Evolutionary conservation across 2,113 vertebrate species (phyloP), one percentile per base, ranked within the genome.

Genomic region (Strix aluco): DNA sequence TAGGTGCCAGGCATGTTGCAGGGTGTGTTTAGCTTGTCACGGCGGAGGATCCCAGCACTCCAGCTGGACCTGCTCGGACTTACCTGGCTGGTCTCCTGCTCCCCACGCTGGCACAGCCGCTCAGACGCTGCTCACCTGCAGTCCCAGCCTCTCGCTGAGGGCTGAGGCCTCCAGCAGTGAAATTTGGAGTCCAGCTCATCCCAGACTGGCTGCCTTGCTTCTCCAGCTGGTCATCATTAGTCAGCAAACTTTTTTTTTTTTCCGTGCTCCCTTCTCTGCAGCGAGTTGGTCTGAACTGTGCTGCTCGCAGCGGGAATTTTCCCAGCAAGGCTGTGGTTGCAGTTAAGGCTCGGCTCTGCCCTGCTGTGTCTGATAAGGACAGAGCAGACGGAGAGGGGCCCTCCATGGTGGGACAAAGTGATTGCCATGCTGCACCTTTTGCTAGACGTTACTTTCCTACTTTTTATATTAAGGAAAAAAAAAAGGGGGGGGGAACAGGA

Each of bases 401-500:
- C 6, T n/a, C 23, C 5, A 0, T 10, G 72, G 5, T 44, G n/a
- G 21, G 70, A 51, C 72, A 34, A 2, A 77, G 72, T 2, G 11
- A 34, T 38, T 29, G 47, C 55, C 7, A 1, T 15, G 0, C 49
- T 17, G 44, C 62, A 15, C 30, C 49, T 74, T 26, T 36, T 32
- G 20, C 23, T 44, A 16, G 40, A 36, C 38, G 9, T 36, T 16
- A 58, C 69, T 81, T 34, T 54, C 26, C 61, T 49, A 6, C 25
- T 55, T 71, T 3, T 27, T 38, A 47, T 13, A 9, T 44, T 20
- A 44, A 49, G 14, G 13, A 8, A 67, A 71, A 57, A 46, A 25
- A 5, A 1, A 1, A 1, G 7, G 6, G 7, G 6, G 10, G 36
- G 20, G 8, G 7, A n/a, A 25, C 5, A 5, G 42, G 17, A 13